phyloP scores from a whole-genome alignment of 1,140 invertebrate species.

The Pseudomyrmex cubaensis region DNA sequence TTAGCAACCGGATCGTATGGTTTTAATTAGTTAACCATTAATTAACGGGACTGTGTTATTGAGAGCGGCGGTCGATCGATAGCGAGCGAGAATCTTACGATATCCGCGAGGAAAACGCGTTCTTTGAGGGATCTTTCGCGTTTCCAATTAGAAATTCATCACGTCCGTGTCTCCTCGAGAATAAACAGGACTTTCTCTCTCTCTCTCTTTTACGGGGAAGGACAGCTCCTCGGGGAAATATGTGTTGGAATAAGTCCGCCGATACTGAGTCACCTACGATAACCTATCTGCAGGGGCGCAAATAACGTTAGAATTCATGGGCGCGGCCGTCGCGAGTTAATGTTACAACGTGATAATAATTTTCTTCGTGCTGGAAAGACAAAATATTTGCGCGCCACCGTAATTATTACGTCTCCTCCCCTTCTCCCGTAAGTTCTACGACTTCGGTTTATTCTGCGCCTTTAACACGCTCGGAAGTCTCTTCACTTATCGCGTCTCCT shows the following conservation, averaged over 20 bases:
- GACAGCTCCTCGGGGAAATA: conserved; percentile 67
- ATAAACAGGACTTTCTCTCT: conserved; percentile 12
- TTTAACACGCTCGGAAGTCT: neutral
- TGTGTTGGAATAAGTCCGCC: conserved; percentile 59
- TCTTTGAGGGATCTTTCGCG: conserved; percentile 30
- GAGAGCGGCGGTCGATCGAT: neutral
- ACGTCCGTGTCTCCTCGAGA: conserved; percentile 47
- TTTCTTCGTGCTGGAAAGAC: conserved; percentile 46
- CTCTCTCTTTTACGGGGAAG: neutral
- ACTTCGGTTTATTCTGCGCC: conserved; percentile 33
- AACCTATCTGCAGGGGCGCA: conserved; percentile 59
- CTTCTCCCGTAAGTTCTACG: neutral
- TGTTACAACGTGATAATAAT: conserved; percentile 41
- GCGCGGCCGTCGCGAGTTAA: neutral
- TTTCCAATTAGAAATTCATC: conserved; percentile 71
- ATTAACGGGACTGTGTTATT: neutral
- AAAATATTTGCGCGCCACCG: conserved; percentile 55
- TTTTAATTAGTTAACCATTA: conserved; percentile 7
- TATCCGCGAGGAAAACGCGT: conserved; percentile 24
- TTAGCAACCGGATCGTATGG: neutral
- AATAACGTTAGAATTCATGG: conserved; percentile 61
- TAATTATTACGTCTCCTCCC: conserved; percentile 20
- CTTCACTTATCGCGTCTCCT: neutral
- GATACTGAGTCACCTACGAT: conserved; percentile 53
- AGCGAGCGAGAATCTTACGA: neutral